Evolutionary conservation across 2,888 invertebrate species (phyloP), one percentile per base, ranked within the genome.

Genomic region (Dusona sp.): DNA sequence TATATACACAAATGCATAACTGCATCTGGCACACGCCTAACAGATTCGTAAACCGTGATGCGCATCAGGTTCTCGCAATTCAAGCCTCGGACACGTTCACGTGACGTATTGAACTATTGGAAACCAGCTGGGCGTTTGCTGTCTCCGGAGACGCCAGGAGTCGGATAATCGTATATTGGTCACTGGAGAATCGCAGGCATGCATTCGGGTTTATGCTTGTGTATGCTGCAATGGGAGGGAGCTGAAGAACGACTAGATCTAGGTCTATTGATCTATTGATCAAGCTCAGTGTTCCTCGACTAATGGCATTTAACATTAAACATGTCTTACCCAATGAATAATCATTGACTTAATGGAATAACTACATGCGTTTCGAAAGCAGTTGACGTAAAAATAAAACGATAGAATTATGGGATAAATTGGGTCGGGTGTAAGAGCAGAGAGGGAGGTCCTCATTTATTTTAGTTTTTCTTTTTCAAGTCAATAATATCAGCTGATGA

Each of bases 161-260:
- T 70, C 68, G 80, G 83, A 86, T 86, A 86, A 86, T 86, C 80
- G 83, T 78, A 84, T 86, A 86, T 83, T 86, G 86, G 86, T 74
- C 86, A 86, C 80, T 73, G 72, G 86, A 84, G 83, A 81, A 86
- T 74, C 61, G 22, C 61, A 33, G 29, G 45, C 22, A 25, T 22
- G n/a, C 57, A 22, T 42, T 19, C 16, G 65, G 36, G 45, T 57
- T 61, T 61, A 38, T 65, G 38, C n/a, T 45, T 25, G 51, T 51
- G 51, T 22, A 38, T 25, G n/a, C 2, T 25, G 54, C 22, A 22
- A 29, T 29, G 1, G 61, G 51, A 74, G 72, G 38, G 80, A 65
- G 79, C 70, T 65, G 72, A 75, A 72, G 77, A 78, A 80, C 83
- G 77, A 77, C 57, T 16, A 22, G 65, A 75, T 72, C 68, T 38